phyloP scores from a whole-genome alignment of 2,113 vertebrate species.

The Saccopteryx bilineata region DNA sequence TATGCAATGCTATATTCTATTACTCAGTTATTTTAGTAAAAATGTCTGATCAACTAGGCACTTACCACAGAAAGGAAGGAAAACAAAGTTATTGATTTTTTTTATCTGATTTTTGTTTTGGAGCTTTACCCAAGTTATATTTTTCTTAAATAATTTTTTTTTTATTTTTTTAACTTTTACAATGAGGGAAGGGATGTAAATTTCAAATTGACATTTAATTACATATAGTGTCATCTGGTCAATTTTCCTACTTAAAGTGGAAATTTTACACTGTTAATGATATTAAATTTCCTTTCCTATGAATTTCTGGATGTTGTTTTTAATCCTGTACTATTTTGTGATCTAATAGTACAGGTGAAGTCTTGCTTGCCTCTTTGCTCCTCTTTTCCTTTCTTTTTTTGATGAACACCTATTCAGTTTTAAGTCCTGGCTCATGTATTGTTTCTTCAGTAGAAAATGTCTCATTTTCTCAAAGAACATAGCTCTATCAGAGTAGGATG shows the following conservation, averaged over 20 bases:
- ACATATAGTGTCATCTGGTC: not conserved
- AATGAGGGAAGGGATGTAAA: not conserved
- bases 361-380: not conserved
- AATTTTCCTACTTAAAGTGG: not conserved
- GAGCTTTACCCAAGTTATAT: not conserved
- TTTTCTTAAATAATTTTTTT: constrained; percentile 53
- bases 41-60: not conserved
- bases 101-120: not conserved
- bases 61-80: not conserved
- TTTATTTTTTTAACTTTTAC: constrained; percentile 45
- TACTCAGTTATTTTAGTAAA: not conserved
- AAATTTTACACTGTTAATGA: not conserved
- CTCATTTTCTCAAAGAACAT: not conserved
- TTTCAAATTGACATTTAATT: constrained; percentile 25
- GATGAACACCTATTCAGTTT: not conserved
- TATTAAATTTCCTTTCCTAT: not conserved
- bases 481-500: not conserved
- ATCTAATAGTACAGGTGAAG: not conserved
- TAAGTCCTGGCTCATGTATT: not conserved
- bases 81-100: not conserved
- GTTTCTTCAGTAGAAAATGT: not conserved
- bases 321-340: not conserved
- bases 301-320: not conserved
- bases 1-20: not conserved
- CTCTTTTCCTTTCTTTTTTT: constrained; percentile 35